These are phyloP conservation scores for Spermophilus dauricus DNA, from an alignment of 2,113 vertebrate species.

Conservation along the genomic window DNA sequence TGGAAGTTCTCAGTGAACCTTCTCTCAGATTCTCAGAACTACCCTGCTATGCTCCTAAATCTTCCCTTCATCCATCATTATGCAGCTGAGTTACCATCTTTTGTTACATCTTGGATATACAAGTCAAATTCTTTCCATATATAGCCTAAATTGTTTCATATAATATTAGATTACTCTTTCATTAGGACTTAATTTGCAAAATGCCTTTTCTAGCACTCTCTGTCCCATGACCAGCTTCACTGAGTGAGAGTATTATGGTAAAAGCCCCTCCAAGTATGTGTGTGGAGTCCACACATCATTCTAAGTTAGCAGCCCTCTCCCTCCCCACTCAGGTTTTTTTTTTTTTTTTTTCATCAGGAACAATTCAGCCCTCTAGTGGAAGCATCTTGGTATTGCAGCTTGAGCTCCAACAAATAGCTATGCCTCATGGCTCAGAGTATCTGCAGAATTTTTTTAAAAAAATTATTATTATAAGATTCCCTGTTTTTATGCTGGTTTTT, in stretches of 20 bases:
- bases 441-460: not conserved
- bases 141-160: not conserved
- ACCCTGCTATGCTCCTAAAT: rapidly evolving
- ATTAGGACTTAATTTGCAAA: not conserved
- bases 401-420: not conserved
- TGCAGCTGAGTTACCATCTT: not conserved
- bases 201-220: not conserved
- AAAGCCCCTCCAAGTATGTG: not conserved
- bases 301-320: not conserved
- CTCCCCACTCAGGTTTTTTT: not conserved
- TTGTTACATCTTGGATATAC: not conserved
- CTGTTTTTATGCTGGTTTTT: not conserved
- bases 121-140: not conserved
- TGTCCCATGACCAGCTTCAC: not conserved
- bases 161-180: conserved; percentile 20
- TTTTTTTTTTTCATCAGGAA: conserved; percentile 75
- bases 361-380: conserved; percentile 91
- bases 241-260: not conserved
- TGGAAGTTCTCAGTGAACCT: not conserved
- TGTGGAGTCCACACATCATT: not conserved
- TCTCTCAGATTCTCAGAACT: not conserved
- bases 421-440: conserved; percentile 24
- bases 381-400: conserved; percentile 75
- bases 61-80: not conserved
- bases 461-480: conserved; percentile 49